Percentiles rank a stretch among this genome's conserved stretches.
These are phyloP conservation scores for Erebia palarica DNA, from an alignment of 2,888 invertebrate species.

Conservation along the genomic window DNA sequence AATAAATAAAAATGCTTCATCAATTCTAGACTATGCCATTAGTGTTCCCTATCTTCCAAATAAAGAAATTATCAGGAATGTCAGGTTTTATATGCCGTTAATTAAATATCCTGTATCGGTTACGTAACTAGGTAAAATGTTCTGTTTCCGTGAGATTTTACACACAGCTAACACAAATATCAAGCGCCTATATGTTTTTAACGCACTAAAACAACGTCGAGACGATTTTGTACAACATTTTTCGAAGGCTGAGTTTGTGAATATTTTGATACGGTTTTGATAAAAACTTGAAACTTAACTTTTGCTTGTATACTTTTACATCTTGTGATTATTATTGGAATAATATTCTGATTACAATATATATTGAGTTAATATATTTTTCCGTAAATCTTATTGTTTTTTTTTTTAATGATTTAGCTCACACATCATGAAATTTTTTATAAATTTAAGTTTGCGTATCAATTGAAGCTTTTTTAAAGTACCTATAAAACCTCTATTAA, in stretches of 20 bases:
- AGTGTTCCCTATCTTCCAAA: constrained; percentile 31
- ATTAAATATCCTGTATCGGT: constrained; percentile 29
- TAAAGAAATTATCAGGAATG: constrained; percentile 30
- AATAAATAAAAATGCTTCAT: not conserved
- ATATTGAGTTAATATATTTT: no score
- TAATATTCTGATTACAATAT: no score
- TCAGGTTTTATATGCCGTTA: constrained; percentile 23
- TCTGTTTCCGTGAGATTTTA: constrained; percentile 26
- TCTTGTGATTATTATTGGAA: no score
- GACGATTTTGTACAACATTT: constrained; percentile 24
- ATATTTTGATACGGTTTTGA: not conserved
- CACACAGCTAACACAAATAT: constrained; percentile 18
- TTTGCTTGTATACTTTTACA: no score
- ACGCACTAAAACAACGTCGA: not conserved
- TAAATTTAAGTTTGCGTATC: no score
- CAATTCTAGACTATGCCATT: constrained; percentile 17
- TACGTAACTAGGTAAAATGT: constrained; percentile 26
- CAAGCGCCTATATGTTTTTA: constrained; percentile 25
- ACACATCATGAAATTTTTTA: no score
- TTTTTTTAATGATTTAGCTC: no score
- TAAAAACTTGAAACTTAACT: not conserved
- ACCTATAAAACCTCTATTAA: no score
- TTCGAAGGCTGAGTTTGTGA: constrained; percentile 1
- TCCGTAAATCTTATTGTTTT: no score
- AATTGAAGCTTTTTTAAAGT: no score